A percentile compares a stretch with the other conserved stretches of the same genome.
phyloP scores from a whole-genome alignment of 2,797 vertebrate genomes.

The Sebastes nivosus region DNA sequence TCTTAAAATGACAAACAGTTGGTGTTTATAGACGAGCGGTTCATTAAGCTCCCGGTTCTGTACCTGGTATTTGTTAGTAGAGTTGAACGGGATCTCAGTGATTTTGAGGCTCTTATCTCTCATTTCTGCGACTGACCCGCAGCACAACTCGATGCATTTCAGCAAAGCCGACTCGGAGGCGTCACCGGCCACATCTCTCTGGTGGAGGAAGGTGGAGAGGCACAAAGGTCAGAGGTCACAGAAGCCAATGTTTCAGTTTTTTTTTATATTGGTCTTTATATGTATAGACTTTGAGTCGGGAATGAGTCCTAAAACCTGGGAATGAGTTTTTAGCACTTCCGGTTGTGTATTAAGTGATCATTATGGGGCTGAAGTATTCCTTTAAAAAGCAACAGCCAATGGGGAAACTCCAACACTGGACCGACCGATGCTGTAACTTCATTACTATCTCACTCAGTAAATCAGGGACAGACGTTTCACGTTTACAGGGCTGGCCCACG shows the following conservation, averaged over 20 bases:
- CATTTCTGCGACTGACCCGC: slow-evolving; percentile 92
- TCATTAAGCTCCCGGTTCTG: neutral
- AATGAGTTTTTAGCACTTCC: too few relatives aligned
- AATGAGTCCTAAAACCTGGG: neutral
- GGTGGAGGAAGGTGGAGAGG: neutral
- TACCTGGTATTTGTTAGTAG: slow-evolving; percentile 98
- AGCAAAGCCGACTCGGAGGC: slow-evolving; percentile 95
- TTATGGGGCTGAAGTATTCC: neutral
- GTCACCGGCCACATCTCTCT: slow-evolving; percentile 95
- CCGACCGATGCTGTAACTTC: neutral
- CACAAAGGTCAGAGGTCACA: neutral
- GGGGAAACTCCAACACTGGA: too few relatives aligned
- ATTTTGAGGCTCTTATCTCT: slow-evolving; percentile 88
- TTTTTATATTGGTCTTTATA: neutral
- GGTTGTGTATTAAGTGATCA: neutral
- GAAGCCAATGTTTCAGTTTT: neutral
- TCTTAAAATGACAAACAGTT: neutral
- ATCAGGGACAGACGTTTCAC: neutral
- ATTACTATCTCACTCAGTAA: neutral
- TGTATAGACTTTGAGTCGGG: neutral
- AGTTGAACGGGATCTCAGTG: slow-evolving; percentile 95
- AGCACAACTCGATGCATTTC: slow-evolving; percentile 96
- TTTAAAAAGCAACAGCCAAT: neutral
- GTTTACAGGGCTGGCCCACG: neutral
- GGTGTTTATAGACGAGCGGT: neutral